Evolutionary conservation across 2,888 invertebrate species (phyloP).

Genomic region (Caenorhabditis becei): DNA sequence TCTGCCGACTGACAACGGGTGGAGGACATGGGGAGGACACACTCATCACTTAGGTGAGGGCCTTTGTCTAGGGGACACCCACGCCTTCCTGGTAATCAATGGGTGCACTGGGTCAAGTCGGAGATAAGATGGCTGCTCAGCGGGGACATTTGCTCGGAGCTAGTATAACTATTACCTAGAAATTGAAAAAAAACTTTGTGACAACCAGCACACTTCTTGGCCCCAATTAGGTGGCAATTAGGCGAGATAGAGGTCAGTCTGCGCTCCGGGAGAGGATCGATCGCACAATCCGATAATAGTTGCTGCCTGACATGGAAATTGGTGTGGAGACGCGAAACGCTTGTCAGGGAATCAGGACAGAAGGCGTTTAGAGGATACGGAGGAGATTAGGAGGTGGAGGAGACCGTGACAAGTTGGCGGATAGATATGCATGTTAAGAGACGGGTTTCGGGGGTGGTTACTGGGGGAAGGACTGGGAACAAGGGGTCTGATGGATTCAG

Average conservation of each 20-base stretch:
- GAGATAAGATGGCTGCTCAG: too few relatives aligned
- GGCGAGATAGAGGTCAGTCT: slow-evolving; percentile 32
- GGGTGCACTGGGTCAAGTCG: slow-evolving; percentile 12
- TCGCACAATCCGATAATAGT: slow-evolving; percentile 58
- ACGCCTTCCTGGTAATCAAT: slow-evolving; percentile 34
- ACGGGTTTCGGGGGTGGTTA: not conserved
- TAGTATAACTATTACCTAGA: too few relatives aligned
- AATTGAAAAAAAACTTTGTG: not conserved
- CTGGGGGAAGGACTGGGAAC: not conserved
- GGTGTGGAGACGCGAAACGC: slow-evolving; percentile 34
- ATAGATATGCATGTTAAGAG: slow-evolving; percentile 1
- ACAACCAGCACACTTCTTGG: slow-evolving; percentile 25
- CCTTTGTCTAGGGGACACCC: slow-evolving; percentile 18
- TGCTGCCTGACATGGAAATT: slow-evolving; percentile 54
- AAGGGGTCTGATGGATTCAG: too few relatives aligned
- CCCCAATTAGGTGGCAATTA: slow-evolving; percentile 48
- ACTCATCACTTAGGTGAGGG: slow-evolving; percentile 49
- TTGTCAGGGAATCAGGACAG: slow-evolving; percentile 37
- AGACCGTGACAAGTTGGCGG: slow-evolving; percentile 26
- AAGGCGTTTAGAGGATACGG: slow-evolving; percentile 22
- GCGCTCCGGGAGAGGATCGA: slow-evolving; percentile 19
- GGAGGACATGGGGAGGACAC: slow-evolving; percentile 26
- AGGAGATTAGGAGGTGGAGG: not conserved
- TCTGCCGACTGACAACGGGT: slow-evolving; percentile 19
- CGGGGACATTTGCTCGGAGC: too few relatives aligned